Percentiles rank a stretch among this genome's conserved stretches.
These are phyloP conservation scores for Melanotaenia nigrans DNA, from an alignment of 2,797 vertebrate genomes.

Conservation along the genomic window DNA sequence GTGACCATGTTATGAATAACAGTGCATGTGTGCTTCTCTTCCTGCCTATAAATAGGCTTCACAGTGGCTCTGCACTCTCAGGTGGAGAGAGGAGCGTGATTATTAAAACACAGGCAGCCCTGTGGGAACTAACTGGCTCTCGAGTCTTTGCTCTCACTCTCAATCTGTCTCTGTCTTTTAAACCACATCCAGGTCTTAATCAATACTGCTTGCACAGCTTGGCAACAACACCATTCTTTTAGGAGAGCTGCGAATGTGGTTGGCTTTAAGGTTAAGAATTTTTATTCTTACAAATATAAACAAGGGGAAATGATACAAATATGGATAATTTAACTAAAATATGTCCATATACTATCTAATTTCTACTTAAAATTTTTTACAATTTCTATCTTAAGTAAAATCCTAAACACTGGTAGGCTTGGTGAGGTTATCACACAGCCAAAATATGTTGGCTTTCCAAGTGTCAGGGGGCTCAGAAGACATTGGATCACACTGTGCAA, in stretches of 20 bases:
- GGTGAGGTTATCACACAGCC: neutral
- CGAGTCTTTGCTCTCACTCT: constrained; percentile 41
- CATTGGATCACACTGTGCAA: neutral
- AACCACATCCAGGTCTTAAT: constrained; percentile 55
- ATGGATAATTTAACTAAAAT: neutral
- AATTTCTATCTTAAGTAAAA: neutral
- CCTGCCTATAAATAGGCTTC: constrained; percentile 76
- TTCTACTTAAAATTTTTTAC: neutral
- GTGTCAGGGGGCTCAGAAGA: neutral
- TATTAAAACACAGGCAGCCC: constrained; percentile 78
- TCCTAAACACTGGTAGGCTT: neutral
- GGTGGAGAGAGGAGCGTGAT: constrained; percentile 71
- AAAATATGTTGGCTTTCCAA: constrained; percentile 2
- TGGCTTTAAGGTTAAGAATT: constrained; percentile 5
- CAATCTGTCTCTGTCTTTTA: constrained; percentile 60
- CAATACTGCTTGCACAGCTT: constrained; percentile 29
- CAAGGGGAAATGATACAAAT: constrained; percentile 6
- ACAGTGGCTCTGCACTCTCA: constrained; percentile 62
- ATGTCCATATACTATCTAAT: neutral
- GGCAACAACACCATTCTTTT: neutral
- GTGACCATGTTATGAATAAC: constrained; percentile 63
- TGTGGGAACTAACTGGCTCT: constrained; percentile 55
- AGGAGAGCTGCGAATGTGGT: constrained; percentile 7
- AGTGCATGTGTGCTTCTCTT: constrained; percentile 50
- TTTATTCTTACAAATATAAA: constrained; percentile 16